Conservation (phyloP, 2,797 vertebrate genomes). For the Thaleichthys pacificus region DNA sequence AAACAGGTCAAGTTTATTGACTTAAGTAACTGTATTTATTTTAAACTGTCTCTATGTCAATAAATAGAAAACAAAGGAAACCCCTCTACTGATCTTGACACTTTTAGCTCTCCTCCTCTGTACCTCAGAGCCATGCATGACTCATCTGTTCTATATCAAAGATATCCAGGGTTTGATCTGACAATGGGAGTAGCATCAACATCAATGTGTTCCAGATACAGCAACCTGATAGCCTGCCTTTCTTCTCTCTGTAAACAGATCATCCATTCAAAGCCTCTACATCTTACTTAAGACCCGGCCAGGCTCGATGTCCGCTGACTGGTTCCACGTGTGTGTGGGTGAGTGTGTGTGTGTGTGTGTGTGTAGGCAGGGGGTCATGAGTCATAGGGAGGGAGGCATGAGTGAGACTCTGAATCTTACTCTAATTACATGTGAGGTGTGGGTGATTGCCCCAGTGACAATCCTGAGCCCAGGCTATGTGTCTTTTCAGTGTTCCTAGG, state of each 20-base stretch:
- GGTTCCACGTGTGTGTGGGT: constrained; percentile 72
- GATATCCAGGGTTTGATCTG: constrained; percentile 63
- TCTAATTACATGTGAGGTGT: constrained; percentile 74
- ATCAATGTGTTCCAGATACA: constrained; percentile 60
- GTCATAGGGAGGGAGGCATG: constrained; percentile 60
- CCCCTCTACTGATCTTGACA: constrained; percentile 28
- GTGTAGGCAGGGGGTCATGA: constrained; percentile 61
- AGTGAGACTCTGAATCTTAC: constrained; percentile 68
- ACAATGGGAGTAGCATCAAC: constrained; percentile 63
- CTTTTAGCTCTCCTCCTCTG: constrained; percentile 29
- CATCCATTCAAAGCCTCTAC: constrained; percentile 71
- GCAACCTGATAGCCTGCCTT: constrained; percentile 59
- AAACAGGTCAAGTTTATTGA: too few species aligned
- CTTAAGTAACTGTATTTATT: neutral
- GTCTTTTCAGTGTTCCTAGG: constrained; percentile 58
- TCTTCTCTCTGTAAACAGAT: constrained; percentile 74
- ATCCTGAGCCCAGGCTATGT: constrained; percentile 53
- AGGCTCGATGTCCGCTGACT: constrained; percentile 68
- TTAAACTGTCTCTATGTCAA: neutral
- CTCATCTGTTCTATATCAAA: constrained; percentile 71
- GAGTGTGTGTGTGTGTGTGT: constrained; percentile 26
- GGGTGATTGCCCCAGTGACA: constrained; percentile 63
- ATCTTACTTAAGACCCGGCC: constrained; percentile 67
- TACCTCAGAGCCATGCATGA: constrained; percentile 43
- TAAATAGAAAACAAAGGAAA: neutral